Evolutionary conservation across 2,113 vertebrate genomes (phyloP).

Genomic region (Synchiropus splendidus): DNA sequence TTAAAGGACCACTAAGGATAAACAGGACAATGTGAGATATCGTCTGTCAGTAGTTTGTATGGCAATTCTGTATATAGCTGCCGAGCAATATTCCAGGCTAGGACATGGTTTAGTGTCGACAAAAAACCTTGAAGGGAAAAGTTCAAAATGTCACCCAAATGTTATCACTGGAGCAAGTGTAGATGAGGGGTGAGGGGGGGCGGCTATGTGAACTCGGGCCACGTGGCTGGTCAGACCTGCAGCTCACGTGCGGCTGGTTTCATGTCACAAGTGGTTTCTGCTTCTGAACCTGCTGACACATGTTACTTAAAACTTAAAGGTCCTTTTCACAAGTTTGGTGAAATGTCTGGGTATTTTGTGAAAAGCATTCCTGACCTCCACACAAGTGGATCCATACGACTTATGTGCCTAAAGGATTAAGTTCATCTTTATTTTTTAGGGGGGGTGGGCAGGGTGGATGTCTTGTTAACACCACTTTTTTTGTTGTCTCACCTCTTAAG

Average conservation of each 20-base stretch:
- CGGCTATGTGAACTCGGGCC: too few species aligned
- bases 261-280: slow-evolving; percentile 17
- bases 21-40: slow-evolving; percentile 43
- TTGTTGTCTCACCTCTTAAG: slow-evolving; percentile 32
- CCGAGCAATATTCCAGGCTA: slow-evolving; percentile 61
- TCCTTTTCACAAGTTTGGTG: slow-evolving; percentile 23
- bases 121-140: not conserved
- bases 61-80: slow-evolving; percentile 66
- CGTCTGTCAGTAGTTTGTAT: slow-evolving; percentile 46
- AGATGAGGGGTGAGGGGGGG: too few species aligned
- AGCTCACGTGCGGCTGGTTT: slow-evolving; percentile 22
- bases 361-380: slow-evolving; percentile 58
- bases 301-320: slow-evolving; percentile 19
- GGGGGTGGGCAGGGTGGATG: slow-evolving; percentile 10
- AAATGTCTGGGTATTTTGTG: slow-evolving; percentile 20
- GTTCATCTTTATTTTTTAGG: slow-evolving; percentile 19
- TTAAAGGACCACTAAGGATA: slow-evolving; percentile 65
- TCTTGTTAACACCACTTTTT: slow-evolving; percentile 30
- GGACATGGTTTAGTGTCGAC: slow-evolving; percentile 13
- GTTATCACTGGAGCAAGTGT: too few species aligned
- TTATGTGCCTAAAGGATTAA: slow-evolving; percentile 60
- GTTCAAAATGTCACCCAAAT: too few species aligned
- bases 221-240: too few species aligned
- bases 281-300: slow-evolving; percentile 26
- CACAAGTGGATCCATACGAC: slow-evolving; percentile 42